phyloP scores from a whole-genome alignment of 2,888 invertebrate genomes.

The Tineola bisselliella region DNA sequence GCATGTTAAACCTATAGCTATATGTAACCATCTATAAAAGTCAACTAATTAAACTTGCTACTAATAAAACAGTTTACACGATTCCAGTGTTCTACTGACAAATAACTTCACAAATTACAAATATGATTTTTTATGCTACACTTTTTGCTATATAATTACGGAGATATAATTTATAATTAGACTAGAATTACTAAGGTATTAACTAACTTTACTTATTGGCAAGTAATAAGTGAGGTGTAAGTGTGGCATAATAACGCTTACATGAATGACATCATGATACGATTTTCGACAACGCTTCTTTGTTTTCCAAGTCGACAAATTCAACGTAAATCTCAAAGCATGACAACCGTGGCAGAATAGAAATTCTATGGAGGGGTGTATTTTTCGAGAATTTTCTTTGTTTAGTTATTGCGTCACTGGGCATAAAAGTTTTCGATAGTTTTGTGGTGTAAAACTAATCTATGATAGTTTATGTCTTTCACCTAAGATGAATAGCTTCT shows the following conservation, averaged over 20 bases:
- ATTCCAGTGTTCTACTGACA: background rate
- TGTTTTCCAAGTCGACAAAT: slow-evolving; percentile 52
- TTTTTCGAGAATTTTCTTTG: slow-evolving; percentile 41
- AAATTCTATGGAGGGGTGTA: slow-evolving; percentile 41
- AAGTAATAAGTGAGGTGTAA: background rate
- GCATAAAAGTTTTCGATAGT: slow-evolving; percentile 16
- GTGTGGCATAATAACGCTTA: background rate
- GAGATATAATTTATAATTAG: too few relatives aligned
- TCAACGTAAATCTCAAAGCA: slow-evolving; percentile 50
- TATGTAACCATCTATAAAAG: background rate
- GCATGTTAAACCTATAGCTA: background rate
- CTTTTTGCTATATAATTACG: too few relatives aligned
- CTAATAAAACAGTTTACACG: background rate
- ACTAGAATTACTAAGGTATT: background rate
- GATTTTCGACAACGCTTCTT: slow-evolving; percentile 50
- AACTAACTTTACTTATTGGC: background rate
- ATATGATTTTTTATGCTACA: too few relatives aligned
- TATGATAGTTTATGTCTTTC: background rate
- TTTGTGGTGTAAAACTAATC: slow-evolving; percentile 13
- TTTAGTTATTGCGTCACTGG: slow-evolving; percentile 33
- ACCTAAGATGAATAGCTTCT: background rate
- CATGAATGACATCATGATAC: slow-evolving; percentile 60
- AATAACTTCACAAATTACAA: too few relatives aligned
- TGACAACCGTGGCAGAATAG: slow-evolving; percentile 46
- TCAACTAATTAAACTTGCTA: slow-evolving; percentile 2